A percentile compares a stretch with the other conserved stretches of the same genome.
Evolutionary conservation across 2,113 vertebrate species (phyloP).

Genomic region (Psettodes erumei): DNA sequence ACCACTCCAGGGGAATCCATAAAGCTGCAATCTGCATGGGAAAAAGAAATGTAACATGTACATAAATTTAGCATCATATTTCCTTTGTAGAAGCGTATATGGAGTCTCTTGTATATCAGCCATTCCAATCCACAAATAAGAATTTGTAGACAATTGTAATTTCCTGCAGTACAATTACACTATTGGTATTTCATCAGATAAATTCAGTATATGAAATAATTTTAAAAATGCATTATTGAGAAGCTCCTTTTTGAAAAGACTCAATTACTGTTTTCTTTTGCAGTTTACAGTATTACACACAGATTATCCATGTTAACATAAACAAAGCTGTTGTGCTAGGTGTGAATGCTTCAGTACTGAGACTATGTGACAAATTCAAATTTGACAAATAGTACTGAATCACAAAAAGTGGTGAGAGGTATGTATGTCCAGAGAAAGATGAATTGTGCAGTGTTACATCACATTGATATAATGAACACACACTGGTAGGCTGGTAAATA

Average conservation of each 20-base stretch:
- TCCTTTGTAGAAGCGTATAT: neutral
- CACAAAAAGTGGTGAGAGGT: neutral
- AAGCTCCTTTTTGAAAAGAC: neutral
- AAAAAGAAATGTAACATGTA: slow-evolving; percentile 22
- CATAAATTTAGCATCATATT: neutral
- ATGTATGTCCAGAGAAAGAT: neutral
- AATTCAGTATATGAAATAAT: neutral
- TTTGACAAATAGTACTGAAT: neutral
- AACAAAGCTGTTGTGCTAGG: neutral
- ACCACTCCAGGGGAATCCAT: slow-evolving; percentile 35
- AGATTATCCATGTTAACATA: neutral
- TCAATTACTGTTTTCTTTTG: neutral
- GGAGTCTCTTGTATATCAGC: neutral
- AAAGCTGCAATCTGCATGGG: slow-evolving; percentile 34
- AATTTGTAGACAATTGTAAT: neutral
- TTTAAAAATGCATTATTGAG: neutral
- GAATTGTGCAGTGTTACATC: neutral
- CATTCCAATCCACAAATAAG: slow-evolving; percentile 15
- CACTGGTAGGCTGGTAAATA: slow-evolving; percentile 1
- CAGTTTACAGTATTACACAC: neutral
- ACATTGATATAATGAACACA: neutral
- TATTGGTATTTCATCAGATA: neutral
- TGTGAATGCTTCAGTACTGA: neutral
- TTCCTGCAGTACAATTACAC: neutral
- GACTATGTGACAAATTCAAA: neutral